Evolutionary conservation across 92 coral and sea anemone species (phyloP), one percentile per base, ranked within the genome.

Genomic region (Porites divaricata): DNA sequence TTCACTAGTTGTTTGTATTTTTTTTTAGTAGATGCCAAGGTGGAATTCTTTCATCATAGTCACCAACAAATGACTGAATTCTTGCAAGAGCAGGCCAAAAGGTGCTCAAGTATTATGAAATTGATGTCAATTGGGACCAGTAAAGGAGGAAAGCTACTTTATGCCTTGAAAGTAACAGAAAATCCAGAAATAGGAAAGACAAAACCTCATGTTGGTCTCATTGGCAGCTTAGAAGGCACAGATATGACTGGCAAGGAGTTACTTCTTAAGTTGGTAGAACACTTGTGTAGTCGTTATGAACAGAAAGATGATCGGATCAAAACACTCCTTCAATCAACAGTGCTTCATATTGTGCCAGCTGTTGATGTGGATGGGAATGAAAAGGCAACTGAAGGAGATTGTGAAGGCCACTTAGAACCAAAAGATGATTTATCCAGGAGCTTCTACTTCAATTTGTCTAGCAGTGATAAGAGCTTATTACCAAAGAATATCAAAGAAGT

Each of bases 361-460:
- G 91, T 96, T 67, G 99, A 96, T 88, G 90, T 96, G 68, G 99
- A 96, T 81, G 88, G 95, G 41, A 90, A 85, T 79, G 98, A 95
- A 64, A 92, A 85, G 51, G 87, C 91, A 52, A 10, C 16, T 23
- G 90, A 89, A 71, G 95, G 93, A 53, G 90, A 90, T 83, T 96
- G 99, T 35, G 75, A 72, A 28, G 95, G 94, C 17, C 77, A 66
- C 7, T 49, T 80, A 24, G 84, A 78, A 19, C 92, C 93, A 19
- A 81, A 80, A 20, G 89, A 88, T 72, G 99, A 96, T 81, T 65
- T 96, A 75, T 91, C 94, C 24, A 82, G 85, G 72, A 88, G 93
- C 69, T 96, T 96, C 88, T 91, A 89, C 82, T 90, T 77, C 83
- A 86, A 95, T 77, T n/a, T 70, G 49, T 63, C 88, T 13, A 69